Percentiles rank a stretch among this genome's conserved stretches.
Conservation (phyloP, 2,797 vertebrate genomes). For the Pelochelys cantorii region DNA sequence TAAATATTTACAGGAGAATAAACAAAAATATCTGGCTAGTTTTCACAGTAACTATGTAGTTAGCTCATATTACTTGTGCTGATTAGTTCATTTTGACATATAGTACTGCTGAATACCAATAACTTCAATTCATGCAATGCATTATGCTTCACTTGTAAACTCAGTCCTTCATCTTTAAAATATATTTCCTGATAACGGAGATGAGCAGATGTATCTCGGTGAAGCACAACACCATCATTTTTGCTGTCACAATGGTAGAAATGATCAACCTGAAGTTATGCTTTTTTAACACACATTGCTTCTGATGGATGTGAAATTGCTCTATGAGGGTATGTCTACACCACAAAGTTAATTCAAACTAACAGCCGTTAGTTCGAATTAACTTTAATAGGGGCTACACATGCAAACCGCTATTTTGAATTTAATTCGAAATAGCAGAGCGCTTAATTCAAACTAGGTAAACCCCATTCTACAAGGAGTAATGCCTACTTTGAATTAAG, state of each 20-base stretch:
- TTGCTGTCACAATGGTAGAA: neutral
- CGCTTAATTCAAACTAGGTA: too few relatives aligned
- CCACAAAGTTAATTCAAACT: too few relatives aligned
- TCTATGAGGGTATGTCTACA: too few relatives aligned
- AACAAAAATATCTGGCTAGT: neutral
- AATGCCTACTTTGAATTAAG: too few relatives aligned
- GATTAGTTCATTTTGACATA: neutral
- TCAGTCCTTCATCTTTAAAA: accelerated
- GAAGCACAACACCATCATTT: accelerated
- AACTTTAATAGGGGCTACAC: too few relatives aligned
- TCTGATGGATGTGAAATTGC: accelerated
- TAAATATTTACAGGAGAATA: neutral
- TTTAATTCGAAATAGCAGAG: too few relatives aligned
- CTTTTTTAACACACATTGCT: neutral
- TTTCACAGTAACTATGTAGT: neutral
- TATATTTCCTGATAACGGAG: accelerated
- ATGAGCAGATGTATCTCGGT: neutral
- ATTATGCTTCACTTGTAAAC: neutral
- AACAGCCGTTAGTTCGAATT: too few relatives aligned
- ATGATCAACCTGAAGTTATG: neutral
- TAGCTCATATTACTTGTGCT: neutral
- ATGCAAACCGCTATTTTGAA: too few relatives aligned
- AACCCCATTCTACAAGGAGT: too few relatives aligned
- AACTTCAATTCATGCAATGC: accelerated
- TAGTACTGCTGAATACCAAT: neutral